Conservation (phyloP, 2,797 vertebrate species). For the Zenarchopterus dispar region DNA sequence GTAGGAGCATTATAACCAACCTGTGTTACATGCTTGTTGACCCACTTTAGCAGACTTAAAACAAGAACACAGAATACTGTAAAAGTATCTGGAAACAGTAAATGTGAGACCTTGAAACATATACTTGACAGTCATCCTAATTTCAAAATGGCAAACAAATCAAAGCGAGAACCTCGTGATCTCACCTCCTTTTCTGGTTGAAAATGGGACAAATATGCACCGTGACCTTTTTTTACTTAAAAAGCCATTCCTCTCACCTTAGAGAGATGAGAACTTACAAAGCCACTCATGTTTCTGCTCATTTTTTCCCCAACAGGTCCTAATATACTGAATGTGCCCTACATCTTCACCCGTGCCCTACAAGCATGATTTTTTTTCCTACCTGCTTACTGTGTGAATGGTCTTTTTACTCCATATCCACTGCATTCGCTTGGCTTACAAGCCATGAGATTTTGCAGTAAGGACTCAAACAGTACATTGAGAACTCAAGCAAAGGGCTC, state of each 20-base stretch:
- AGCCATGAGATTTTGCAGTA: conserved; percentile 31
- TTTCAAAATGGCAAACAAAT: conserved; percentile 47
- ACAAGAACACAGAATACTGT: conserved; percentile 29
- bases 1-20: not conserved
- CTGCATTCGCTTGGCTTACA: conserved; percentile 19
- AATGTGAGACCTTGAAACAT: conserved; percentile 20
- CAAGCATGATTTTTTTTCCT: conserved; percentile 19
- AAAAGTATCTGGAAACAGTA: conserved; percentile 20
- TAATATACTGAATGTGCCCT: conserved; percentile 13
- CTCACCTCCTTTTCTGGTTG: conserved; percentile 18
- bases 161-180: conserved; percentile 31
- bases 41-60: conserved; percentile 28
- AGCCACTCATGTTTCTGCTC: conserved; percentile 25
- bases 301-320: conserved; percentile 22
- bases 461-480: conserved; percentile 25
- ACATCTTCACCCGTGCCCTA: conserved; percentile 18
- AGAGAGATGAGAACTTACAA: conserved; percentile 23
- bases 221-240: conserved; percentile 44
- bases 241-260: conserved; percentile 30
- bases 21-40: conserved; percentile 8
- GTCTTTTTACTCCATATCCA: not conserved
- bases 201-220: conserved; percentile 36
- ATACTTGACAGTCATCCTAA: conserved; percentile 19
- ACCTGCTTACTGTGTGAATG: conserved; percentile 2
- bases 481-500: conserved; percentile 28